Conservation (phyloP, 2,113 vertebrate genomes). For the Tonatia bakeri region DNA sequence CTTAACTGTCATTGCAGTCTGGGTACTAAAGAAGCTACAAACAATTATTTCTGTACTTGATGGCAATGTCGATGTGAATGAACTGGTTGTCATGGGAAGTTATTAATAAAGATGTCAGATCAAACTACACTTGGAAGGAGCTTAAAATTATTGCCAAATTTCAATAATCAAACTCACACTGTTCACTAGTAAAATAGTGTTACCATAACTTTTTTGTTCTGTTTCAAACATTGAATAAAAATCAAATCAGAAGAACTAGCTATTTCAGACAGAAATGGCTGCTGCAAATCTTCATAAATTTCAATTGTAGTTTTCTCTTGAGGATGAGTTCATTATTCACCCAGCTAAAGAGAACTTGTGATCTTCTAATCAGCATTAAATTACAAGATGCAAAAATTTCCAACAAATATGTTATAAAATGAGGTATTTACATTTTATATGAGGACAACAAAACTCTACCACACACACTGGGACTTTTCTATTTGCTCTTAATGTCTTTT, state of each 20-base stretch:
- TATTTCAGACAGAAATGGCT: background rate
- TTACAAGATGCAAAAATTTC: background rate
- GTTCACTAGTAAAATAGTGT: background rate
- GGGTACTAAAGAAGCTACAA: background rate
- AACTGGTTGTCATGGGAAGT: background rate
- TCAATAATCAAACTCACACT: background rate
- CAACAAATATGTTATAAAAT: slow-evolving; percentile 14
- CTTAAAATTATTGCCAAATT: slow-evolving; percentile 29
- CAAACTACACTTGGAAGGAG: background rate
- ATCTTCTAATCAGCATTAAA: slow-evolving; percentile 11
- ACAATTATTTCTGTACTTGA: background rate
- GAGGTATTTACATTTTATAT: background rate
- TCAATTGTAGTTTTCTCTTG: background rate
- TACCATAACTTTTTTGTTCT: background rate
- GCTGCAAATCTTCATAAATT: background rate
- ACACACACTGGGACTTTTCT: background rate
- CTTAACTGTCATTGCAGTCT: background rate
- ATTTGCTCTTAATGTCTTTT: background rate
- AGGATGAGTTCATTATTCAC: background rate
- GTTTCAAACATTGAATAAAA: slow-evolving; percentile 21
- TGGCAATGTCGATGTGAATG: background rate
- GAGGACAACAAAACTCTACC: background rate
- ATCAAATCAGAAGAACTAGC: background rate
- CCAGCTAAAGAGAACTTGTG: background rate
- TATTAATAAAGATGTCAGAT: background rate